Percentiles rank a stretch among this genome's conserved stretches.
phyloP scores from a whole-genome alignment of 1,140 invertebrate species.

The Bombus superbus region DNA sequence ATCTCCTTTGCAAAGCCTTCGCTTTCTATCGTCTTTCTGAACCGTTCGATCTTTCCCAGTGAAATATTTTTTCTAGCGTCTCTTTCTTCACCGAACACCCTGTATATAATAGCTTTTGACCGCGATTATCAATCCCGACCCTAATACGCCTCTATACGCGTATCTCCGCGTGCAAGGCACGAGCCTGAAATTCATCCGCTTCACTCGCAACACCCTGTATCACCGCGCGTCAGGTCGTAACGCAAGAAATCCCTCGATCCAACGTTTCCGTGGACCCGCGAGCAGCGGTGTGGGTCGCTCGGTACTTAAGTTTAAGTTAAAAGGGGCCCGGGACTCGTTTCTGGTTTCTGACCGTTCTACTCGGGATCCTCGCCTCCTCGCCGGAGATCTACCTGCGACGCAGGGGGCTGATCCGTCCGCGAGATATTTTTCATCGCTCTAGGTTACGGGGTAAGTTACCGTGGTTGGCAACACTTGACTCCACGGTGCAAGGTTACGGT shows the following conservation, averaged over 20 bases:
- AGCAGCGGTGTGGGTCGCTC: background rate
- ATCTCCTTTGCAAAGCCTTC: too few relatives aligned
- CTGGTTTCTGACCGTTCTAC: too few relatives aligned
- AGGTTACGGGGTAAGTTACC: conserved; percentile 69
- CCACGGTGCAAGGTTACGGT: conserved; percentile 67
- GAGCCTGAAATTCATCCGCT: conserved; percentile 7
- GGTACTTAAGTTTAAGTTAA: background rate
- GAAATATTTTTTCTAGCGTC: too few relatives aligned
- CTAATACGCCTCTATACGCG: too few relatives aligned
- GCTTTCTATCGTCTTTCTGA: too few relatives aligned
- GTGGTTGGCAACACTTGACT: conserved; percentile 68
- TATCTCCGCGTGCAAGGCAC: rapidly evolving
- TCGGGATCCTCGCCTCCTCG: background rate
- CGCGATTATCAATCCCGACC: too few relatives aligned
- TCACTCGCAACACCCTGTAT: background rate
- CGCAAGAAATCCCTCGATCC: background rate
- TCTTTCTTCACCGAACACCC: too few relatives aligned
- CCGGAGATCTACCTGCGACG: conserved; percentile 1
- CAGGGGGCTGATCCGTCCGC: conserved; percentile 40
- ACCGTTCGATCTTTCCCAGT: too few relatives aligned
- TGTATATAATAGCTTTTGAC: too few relatives aligned
- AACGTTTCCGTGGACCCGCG: background rate
- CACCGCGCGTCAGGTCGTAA: background rate
- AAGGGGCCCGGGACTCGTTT: conserved; percentile 1
- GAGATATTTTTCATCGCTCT: conserved; percentile 65